A percentile compares a stretch with the other conserved stretches of the same genome.
Evolutionary conservation across 2,113 vertebrate species (phyloP).

Genomic region (Xiphophorus couchianus): DNA sequence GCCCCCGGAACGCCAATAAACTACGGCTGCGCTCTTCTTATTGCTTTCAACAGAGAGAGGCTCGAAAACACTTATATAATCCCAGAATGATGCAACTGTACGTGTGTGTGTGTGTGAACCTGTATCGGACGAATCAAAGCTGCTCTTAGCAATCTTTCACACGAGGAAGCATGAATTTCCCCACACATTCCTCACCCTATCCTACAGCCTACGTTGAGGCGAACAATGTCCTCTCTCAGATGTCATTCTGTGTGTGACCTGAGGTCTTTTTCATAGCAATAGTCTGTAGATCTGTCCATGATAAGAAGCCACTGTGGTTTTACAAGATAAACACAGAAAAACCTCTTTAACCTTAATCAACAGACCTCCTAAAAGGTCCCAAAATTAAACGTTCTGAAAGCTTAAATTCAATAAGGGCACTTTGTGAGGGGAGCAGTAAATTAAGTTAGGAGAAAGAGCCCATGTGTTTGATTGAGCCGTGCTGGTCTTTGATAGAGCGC

Average conservation of each 20-base stretch:
- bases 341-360: constrained; percentile 54
- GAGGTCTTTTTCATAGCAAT: constrained; percentile 36
- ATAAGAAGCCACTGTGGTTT: constrained; percentile 64
- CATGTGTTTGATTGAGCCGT: constrained; percentile 64
- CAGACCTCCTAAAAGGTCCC: constrained; percentile 39
- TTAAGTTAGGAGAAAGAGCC: constrained; percentile 69
- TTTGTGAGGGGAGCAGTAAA: constrained; percentile 58
- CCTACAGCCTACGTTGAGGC: constrained; percentile 49
- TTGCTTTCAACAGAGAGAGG: constrained; percentile 60
- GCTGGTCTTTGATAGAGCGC: constrained; percentile 69
- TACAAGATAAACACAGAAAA: constrained; percentile 62
- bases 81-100: constrained; percentile 58
- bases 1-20: constrained; percentile 56
- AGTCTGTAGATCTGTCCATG: constrained; percentile 45
- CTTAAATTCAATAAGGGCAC: constrained; percentile 67
- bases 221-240: constrained; percentile 57
- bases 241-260: constrained; percentile 49
- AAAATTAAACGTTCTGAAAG: constrained; percentile 66
- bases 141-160: constrained; percentile 36
- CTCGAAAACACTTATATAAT: constrained; percentile 48
- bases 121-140: constrained; percentile 31
- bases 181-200: constrained; percentile 30
- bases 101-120: constrained; percentile 2
- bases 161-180: constrained; percentile 57
- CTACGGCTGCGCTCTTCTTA: constrained; percentile 45